phyloP scores from a whole-genome alignment of 1,140 invertebrate genomes.

The Lerema accius region DNA sequence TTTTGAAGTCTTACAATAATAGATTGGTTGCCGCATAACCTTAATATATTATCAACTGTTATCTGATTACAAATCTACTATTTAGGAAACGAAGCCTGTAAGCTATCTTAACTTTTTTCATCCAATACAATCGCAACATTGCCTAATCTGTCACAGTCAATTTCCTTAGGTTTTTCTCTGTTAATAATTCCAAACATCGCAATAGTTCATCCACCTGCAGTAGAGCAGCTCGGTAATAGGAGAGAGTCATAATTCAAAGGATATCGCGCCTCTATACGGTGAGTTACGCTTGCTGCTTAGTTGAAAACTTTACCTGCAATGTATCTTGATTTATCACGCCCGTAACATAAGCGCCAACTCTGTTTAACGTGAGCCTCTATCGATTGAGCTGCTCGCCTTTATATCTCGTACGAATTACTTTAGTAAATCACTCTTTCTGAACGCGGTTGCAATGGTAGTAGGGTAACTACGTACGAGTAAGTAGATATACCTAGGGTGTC shows the following conservation, averaged over 20 bases:
- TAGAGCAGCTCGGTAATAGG: slow-evolving; percentile 36
- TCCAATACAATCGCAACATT: too few relatives aligned
- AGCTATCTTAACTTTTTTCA: too few relatives aligned
- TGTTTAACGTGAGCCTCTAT: slow-evolving; percentile 19
- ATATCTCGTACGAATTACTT: neutral
- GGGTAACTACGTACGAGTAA: too few relatives aligned
- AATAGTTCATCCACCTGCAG: neutral
- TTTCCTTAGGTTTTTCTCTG: too few relatives aligned
- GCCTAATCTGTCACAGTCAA: too few relatives aligned
- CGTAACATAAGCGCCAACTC: slow-evolving; percentile 42
- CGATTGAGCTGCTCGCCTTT: neutral
- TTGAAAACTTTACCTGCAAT: slow-evolving; percentile 59
- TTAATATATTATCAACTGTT: too few relatives aligned
- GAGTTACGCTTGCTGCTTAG: slow-evolving; percentile 45
- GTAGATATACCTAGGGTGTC: too few relatives aligned
- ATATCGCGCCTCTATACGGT: slow-evolving; percentile 49
- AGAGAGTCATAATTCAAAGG: slow-evolving; percentile 60
- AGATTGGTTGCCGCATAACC: too few relatives aligned
- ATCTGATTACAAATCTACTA: too few relatives aligned
- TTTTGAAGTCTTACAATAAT: too few relatives aligned
- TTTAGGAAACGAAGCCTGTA: too few relatives aligned
- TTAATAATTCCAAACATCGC: too few relatives aligned
- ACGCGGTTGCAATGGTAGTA: neutral
- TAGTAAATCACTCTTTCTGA: neutral
- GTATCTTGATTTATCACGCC: slow-evolving; percentile 42